phyloP scores from a whole-genome alignment of 2,888 invertebrate species.

The Acanthoscelides obtectus region DNA sequence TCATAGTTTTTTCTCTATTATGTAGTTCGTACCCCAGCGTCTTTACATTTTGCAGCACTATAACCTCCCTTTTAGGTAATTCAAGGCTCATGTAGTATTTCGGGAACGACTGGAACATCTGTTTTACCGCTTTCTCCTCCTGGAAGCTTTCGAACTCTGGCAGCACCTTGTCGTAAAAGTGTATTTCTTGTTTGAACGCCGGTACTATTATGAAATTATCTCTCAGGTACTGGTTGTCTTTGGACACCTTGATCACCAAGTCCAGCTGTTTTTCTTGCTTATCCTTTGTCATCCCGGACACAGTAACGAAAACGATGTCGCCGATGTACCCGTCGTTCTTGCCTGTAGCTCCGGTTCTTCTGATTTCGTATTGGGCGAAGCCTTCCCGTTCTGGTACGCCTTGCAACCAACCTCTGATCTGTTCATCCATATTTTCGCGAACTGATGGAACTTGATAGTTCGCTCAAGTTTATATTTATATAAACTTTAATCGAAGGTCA shows the following conservation, averaged over 20 bases:
- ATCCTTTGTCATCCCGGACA: background rate
- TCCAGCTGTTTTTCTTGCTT: background rate
- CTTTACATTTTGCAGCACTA: slow-evolving; percentile 23
- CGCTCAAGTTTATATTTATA: background rate
- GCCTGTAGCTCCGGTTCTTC: background rate
- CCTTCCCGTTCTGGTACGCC: background rate
- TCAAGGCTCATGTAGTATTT: slow-evolving; percentile 13
- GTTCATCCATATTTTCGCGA: background rate
- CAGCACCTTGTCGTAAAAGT: slow-evolving; percentile 11
- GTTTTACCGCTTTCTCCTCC: slow-evolving; percentile 6
- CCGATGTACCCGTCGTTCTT: background rate
- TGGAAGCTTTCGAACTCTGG: slow-evolving; percentile 13
- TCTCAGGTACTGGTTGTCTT: background rate
- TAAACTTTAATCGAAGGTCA: background rate
- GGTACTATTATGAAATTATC: background rate
- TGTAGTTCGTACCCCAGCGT: slow-evolving; percentile 15
- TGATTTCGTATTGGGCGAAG: background rate
- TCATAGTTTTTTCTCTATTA: slow-evolving; percentile 15
- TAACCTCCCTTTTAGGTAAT: slow-evolving; percentile 14
- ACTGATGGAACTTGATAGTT: background rate
- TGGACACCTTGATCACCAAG: background rate
- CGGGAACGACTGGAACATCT: slow-evolving; percentile 9
- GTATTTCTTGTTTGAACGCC: slow-evolving; percentile 13
- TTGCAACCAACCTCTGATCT: background rate
- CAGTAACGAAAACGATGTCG: background rate